These are phyloP conservation scores for Aegithalos caudatus DNA, from an alignment of 2,113 vertebrate species.

Conservation along the genomic window DNA sequence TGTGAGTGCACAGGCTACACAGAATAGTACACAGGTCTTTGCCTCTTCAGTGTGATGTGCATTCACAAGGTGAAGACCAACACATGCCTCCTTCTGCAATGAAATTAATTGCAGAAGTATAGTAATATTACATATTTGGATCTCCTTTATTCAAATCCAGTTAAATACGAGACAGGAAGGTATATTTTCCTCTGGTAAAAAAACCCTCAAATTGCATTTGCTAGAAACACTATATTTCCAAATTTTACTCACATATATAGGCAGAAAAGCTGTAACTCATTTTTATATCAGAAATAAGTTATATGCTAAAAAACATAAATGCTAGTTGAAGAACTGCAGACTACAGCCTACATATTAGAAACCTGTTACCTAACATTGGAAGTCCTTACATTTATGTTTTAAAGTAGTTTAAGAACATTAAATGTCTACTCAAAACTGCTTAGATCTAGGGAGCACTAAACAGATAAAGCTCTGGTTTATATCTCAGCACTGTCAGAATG, in stretches of 20 bases:
- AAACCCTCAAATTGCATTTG: background rate
- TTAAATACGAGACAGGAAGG: background rate
- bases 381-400: background rate
- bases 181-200: background rate
- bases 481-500: background rate
- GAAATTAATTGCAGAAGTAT: background rate
- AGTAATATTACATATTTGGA: background rate
- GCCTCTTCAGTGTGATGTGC: too few species aligned
- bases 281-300: background rate
- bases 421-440: background rate
- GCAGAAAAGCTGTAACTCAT: background rate
- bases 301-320: background rate
- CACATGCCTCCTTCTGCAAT: background rate
- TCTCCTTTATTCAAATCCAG: background rate
- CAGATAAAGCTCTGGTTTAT: background rate
- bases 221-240: background rate
- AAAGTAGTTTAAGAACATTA: background rate
- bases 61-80: background rate
- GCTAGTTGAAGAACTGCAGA: background rate
- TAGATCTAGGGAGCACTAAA: background rate
- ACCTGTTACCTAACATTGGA: background rate
- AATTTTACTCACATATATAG: background rate
- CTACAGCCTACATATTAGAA: background rate
- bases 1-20: background rate
- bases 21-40: background rate